A percentile compares a stretch with the other conserved stretches of the same genome.
These are phyloP conservation scores for Atlantisia rogersi DNA, from an alignment of 2,113 vertebrate species.

Conservation along the genomic window DNA sequence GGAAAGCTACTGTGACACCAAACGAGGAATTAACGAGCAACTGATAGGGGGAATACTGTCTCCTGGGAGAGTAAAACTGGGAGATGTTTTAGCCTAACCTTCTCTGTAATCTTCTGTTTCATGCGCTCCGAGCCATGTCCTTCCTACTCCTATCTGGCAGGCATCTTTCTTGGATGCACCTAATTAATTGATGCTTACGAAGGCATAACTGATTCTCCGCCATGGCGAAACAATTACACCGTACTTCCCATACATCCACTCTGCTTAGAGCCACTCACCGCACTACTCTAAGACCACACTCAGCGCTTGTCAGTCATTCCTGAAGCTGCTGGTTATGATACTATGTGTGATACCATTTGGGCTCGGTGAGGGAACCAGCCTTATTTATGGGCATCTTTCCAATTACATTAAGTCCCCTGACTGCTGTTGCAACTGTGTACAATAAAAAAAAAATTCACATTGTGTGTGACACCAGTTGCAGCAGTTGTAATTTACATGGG, in stretches of 20 bases:
- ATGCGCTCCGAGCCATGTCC: background rate
- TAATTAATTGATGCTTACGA: background rate
- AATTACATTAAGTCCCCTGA: background rate
- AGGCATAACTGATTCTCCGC: background rate
- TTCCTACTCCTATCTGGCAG: background rate
- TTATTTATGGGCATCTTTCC: fast-evolving
- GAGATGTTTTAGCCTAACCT: background rate
- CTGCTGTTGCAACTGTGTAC: background rate
- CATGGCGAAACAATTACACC: background rate
- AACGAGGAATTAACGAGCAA: background rate
- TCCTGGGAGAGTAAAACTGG: background rate
- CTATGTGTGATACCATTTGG: fast-evolving
- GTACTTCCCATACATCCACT: background rate
- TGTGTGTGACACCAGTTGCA: fast-evolving
- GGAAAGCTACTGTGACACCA: background rate
- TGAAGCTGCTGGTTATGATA: background rate
- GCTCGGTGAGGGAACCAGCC: fast-evolving
- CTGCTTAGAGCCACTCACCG: background rate
- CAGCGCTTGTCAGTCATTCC: background rate
- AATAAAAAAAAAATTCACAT: background rate
- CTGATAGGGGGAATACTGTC: background rate
- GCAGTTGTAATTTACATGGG: background rate
- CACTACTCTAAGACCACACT: background rate
- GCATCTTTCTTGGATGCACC: background rate
- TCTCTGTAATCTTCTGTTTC: background rate